Base-by-base conservation (phyloP, 1,140 invertebrate species). In the Philotrypesis tridentata region DNA sequence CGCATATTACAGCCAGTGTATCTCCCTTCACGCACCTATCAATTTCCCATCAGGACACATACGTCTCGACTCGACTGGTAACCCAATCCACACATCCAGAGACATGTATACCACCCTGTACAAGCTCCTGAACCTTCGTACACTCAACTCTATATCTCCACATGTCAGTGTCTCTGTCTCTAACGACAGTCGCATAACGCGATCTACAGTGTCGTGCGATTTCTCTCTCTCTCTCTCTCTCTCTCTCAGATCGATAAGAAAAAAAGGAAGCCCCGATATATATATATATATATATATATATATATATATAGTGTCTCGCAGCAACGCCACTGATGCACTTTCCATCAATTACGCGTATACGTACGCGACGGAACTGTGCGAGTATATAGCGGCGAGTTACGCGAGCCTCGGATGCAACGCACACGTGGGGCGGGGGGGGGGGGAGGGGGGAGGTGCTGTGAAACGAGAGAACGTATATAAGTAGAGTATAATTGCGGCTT, bases 281-380 rank as follows among this genome's bases (percentile, higher is more conserved):
- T 37, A 67, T 67, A 27, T 12, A 67, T 67, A 9, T 37, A 37
- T 37, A 37, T 37, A 9, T 37, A 37, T 37, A 37, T 37, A 37
- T 37, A 37, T 21, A 72, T 72, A 72, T 4, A 48, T 12, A 40
- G 12, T n/a, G n/a, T 4, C 21, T 37, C 33, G 7, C 8, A 23
- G n/a, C n/a, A n/a, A n/a, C n/a, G n/a, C n/a, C 4, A 33, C 27
- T 12, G 29, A 27, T 37, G 70, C 70, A 70, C 33, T 74, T 74
- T 74, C 72, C 72, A n/a, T n/a, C n/a, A 74, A 74, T 74, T 74
- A 74, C 72, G 27, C 72, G 27, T 74, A 74, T n/a, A 17, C 72
- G 27, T 74, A 74, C 27, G 72, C 72, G 72, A 60, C 27, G 40
- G 40, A 55, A 60, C 43, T 74, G 43, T 25, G n/a, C 72, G 43